Conservation (phyloP, 2,888 invertebrate genomes). For the Drosophila formosana region DNA sequence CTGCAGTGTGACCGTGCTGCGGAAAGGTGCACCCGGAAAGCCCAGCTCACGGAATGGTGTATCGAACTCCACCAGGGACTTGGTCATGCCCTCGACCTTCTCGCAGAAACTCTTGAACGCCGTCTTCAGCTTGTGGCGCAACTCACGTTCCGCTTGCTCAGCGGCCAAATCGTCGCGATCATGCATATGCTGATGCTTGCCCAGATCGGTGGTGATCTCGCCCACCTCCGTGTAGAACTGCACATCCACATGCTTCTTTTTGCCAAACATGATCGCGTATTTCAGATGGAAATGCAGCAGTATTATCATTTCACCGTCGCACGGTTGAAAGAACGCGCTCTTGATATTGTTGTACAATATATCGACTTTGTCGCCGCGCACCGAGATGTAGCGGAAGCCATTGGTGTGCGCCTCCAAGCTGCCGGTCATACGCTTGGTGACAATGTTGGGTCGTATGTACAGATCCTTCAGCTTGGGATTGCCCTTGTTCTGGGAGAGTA, state of each 20-base stretch:
- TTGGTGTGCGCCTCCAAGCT: slow-evolving; percentile 97
- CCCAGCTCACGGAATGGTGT: slow-evolving; percentile 99
- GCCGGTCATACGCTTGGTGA: slow-evolving; percentile 97
- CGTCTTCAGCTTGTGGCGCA: slow-evolving; percentile 97
- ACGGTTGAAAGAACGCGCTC: slow-evolving; percentile 99
- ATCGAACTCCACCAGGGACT: slow-evolving; percentile 99
- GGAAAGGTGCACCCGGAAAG: slow-evolving; percentile 98
- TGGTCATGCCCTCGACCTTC: slow-evolving; percentile 97
- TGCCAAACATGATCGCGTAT: slow-evolving; percentile 99
- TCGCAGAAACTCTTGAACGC: slow-evolving; percentile 99
- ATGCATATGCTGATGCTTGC: slow-evolving; percentile 99
- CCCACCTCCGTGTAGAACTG: slow-evolving; percentile 99
- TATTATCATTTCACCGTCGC: slow-evolving; percentile 99
- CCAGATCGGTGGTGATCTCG: slow-evolving; percentile 99
- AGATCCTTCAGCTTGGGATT: slow-evolving; percentile 99
- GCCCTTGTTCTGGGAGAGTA: slow-evolving; percentile 97
- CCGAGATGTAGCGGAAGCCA: slow-evolving; percentile 98
- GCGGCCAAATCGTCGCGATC: slow-evolving; percentile 99
- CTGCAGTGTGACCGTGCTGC: slow-evolving; percentile 97
- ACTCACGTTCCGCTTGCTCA: slow-evolving; percentile 98
- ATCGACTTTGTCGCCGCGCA: slow-evolving; percentile 99
- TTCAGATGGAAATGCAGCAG: slow-evolving; percentile 99
- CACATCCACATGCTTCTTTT: slow-evolving; percentile 99
- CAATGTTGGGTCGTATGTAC: slow-evolving; percentile 99
- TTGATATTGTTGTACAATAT: slow-evolving; percentile 99